Conservation (phyloP, 2,888 invertebrate genomes). For the Mythimna lalbum region DNA sequence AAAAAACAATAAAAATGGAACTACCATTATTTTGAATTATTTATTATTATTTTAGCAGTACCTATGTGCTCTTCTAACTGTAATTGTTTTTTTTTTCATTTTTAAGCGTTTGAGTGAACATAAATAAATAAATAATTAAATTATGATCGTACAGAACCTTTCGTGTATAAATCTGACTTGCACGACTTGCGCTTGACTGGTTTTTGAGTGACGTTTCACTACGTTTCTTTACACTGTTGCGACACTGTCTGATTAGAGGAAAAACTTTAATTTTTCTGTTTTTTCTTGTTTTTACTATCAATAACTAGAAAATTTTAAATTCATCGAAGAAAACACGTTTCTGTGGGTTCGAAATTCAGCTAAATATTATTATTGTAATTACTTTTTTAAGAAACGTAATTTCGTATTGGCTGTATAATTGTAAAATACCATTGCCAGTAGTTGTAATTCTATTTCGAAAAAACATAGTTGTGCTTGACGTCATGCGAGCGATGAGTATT, state of each 20-base stretch:
- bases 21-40: too few species aligned
- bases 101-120: too few species aligned
- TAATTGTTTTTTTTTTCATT: too few species aligned
- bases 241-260: background rate
- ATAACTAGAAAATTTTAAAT: background rate
- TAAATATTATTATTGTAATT: too few species aligned
- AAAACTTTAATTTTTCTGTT: background rate
- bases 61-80: too few species aligned
- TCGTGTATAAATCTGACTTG: too few species aligned
- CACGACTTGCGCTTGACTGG: too few species aligned
- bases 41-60: too few species aligned
- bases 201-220: slow-evolving; percentile 27
- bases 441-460: slow-evolving; percentile 53
- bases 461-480: slow-evolving; percentile 83
- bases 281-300: background rate
- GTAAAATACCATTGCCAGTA: slow-evolving; percentile 35
- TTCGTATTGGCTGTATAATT: slow-evolving; percentile 40
- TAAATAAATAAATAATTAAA: too few species aligned
- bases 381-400: background rate
- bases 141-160: too few species aligned
- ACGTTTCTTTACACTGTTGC: slow-evolving; percentile 35
- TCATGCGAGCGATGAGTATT: slow-evolving; percentile 86
- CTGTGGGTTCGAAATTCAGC: rapidly evolving
- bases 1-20: too few species aligned
- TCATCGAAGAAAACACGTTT: rapidly evolving